These are phyloP conservation scores for Gallirallus australis DNA, from an alignment of 2,797 vertebrate species.

Conservation along the genomic window DNA sequence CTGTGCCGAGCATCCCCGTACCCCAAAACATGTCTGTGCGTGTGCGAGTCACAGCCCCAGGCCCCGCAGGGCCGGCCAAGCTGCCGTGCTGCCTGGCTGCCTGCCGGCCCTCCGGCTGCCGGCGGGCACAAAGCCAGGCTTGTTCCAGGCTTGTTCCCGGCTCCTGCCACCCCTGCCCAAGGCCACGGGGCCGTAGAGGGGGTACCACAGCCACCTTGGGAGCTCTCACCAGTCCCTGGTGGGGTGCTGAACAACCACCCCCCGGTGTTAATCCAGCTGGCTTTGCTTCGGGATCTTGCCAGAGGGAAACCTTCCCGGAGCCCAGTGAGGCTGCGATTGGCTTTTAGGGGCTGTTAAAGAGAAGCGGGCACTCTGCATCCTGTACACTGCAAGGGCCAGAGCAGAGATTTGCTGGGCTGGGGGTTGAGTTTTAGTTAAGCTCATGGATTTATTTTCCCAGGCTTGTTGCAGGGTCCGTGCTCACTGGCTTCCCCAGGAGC, in stretches of 20 bases:
- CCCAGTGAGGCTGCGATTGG: neutral
- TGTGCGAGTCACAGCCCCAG: neutral
- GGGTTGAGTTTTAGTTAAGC: neutral
- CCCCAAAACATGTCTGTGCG: accelerated
- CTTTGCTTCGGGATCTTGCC: neutral
- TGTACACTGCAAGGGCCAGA: neutral
- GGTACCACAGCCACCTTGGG: accelerated
- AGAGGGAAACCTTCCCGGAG: neutral
- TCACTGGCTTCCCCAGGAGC: neutral
- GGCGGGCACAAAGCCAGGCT: neutral
- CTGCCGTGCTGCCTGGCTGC: neutral
- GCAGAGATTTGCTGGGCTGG: neutral
- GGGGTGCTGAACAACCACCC: accelerated
- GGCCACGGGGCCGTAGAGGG: accelerated
- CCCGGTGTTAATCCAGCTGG: neutral
- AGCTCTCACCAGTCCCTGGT: accelerated
- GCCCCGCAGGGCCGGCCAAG: accelerated
- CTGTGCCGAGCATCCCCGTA: neutral
- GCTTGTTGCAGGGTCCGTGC: neutral
- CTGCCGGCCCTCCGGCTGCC: neutral
- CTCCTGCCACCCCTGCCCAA: neutral
- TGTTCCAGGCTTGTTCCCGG: neutral
- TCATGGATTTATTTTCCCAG: neutral
- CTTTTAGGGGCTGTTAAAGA: neutral
- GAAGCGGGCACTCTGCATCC: accelerated